Base-by-base conservation (phyloP, 2,113 vertebrate genomes). In the Tyto alba region DNA sequence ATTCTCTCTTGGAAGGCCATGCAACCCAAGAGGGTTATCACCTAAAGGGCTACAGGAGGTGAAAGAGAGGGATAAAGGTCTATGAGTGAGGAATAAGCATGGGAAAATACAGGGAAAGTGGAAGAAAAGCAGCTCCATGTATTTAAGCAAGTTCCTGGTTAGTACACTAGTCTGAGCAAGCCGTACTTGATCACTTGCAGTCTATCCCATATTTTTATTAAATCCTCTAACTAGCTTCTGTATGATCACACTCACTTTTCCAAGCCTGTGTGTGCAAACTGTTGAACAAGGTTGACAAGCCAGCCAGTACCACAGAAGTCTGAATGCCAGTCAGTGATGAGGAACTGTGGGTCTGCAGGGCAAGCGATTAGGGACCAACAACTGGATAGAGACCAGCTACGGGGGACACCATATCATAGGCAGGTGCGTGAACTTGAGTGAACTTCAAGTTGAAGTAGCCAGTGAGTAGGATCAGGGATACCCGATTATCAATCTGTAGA, bases 401-500 rank as follows among this genome's bases (percentile, higher is more conserved):
- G 16, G 7, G 21, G 48, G 68, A 38, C 7, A 75, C 1, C 17
- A 12, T 3, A 0, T 2, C 18, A 20, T 29, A 21, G 13, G 32
- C 53, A 77, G 29, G 12, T n/a, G 10, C 48, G 8, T 30, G 56
- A 79, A 11, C 11, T 30, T 4, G 3, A 53, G 43, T 13, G n/a
- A 26, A 52, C 36, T 18, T 68, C 67, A 63, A 8, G 38, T 10
- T 30, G 14, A 32, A 30, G 17, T 27, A 38, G 38, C 8, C 50
- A 40, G 20, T 13, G 45, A 80, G 45, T 5, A 80, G 47, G 34
- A 56, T 29, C 52, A 71, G 63, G 16, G 36, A 47, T 11, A 40
- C 3, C 11, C 23, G 5, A 29, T 64, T 29, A 40, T 29, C 40
- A 71, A 21, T 11, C 50, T 45, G 5, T 3, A 64, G 27, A 71